These are phyloP conservation scores for Ectemnius lituratus DNA, from an alignment of 2,888 invertebrate species.

Conservation along the genomic window DNA sequence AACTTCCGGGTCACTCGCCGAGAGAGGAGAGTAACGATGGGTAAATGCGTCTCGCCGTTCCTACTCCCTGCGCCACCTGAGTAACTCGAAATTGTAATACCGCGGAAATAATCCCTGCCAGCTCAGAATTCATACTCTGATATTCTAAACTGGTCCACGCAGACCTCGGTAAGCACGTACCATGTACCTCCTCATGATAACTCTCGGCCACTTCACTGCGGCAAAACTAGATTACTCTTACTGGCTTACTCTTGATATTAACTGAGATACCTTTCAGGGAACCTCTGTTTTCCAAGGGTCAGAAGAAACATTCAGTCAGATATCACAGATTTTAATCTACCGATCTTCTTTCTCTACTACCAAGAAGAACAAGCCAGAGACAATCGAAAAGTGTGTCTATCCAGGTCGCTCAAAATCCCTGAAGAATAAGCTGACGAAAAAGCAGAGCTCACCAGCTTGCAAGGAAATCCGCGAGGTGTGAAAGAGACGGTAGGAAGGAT, in stretches of 20 bases:
- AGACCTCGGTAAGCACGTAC: not conserved
- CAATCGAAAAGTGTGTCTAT: not conserved
- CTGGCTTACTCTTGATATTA: not conserved
- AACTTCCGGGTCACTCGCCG: not conserved
- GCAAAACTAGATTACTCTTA: not conserved
- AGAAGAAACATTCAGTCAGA: too few species aligned
- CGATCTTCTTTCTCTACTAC: too few species aligned
- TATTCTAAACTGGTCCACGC: not conserved
- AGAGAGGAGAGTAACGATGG: constrained; percentile 3
- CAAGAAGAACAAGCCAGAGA: too few species aligned
- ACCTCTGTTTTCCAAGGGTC: too few species aligned
- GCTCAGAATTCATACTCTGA: constrained; percentile 10
- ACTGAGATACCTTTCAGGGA: too few species aligned
- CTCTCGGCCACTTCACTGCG: not conserved
- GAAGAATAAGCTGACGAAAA: too few species aligned
- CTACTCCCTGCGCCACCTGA: constrained; percentile 30
- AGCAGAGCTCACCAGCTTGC: too few species aligned
- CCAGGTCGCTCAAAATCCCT: too few species aligned
- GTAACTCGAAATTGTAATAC: constrained; percentile 42
- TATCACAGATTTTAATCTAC: too few species aligned
- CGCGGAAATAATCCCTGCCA: constrained; percentile 25
- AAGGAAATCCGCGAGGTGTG: not conserved
- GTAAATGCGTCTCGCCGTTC: constrained; percentile 44
- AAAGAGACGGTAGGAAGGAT: constrained; percentile 44
- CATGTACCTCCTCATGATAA: not conserved